Base-by-base conservation (phyloP, 2,113 vertebrate genomes). In the Glaucomys volans region DNA sequence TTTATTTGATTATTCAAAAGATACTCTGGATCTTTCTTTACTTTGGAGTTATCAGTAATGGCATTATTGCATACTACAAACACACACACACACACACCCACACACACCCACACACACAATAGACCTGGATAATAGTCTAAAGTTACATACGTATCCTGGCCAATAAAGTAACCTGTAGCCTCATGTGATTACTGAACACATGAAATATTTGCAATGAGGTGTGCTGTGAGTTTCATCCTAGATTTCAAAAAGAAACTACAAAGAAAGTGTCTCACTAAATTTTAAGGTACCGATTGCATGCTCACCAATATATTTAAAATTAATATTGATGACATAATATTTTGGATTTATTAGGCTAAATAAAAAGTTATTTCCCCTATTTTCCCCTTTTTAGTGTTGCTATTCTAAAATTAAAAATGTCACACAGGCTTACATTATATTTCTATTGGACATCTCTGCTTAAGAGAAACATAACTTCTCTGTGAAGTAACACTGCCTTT, bases 1-100 rank as follows among this genome's bases (percentile, higher is more conserved):
- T 82, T 82, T 93, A 81, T 83, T 82, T 93, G 17, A 16, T 79
- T 44, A 92, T 93, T 87, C 32, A 52, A 32, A 95, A 47, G 20
- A 22, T 9, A 37, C 66, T 83, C 5, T 10, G 26, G 18, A 74
- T 67, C 40, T 89, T 95, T 90, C 26, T 59, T 28, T 89, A 71
- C 44, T 87, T 87, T 75, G 57, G 28, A 59, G 24, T 96, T 82
- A 47, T 11, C 18, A 22, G 50, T 91, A 42, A 90, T 66, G 42
- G 1, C 10, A 40, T 87, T 28, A 42, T 8, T n/a, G n/a, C n/a
- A n/a, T n/a, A n/a, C n/a, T n/a, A n/a, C n/a, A n/a, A 47, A 37
- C 44, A 22, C 32, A 30, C 32, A 59, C 7, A 20, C 20, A 8
- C 5, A 57, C n/a, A 52, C 30, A 35, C 24, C 67, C 20, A 32